A percentile compares a stretch with the other conserved stretches of the same genome.
These are phyloP conservation scores for Pseudorhombus dupliciocellatus DNA, from an alignment of 2,113 vertebrate genomes.

Conservation along the genomic window DNA sequence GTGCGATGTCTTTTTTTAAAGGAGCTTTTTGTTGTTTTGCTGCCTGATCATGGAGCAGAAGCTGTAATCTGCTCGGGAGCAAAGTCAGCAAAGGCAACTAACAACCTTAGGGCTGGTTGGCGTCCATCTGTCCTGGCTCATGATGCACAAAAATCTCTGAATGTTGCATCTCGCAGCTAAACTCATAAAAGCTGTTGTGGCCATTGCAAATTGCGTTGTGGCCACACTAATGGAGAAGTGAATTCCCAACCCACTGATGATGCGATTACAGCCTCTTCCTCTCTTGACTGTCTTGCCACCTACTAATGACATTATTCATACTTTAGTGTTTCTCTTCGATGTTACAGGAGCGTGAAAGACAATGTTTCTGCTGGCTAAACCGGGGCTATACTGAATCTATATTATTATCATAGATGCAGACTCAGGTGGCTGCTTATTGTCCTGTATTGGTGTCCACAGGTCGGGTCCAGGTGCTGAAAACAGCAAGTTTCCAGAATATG, in stretches of 20 bases:
- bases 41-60: slow-evolving; percentile 23
- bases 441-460: background rate
- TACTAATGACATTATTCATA: background rate
- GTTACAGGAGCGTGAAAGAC: background rate
- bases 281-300: background rate
- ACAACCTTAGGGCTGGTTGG: slow-evolving; percentile 21
- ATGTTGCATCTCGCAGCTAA: slow-evolving; percentile 4
- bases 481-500: no score
- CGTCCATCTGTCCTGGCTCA: slow-evolving; percentile 8
- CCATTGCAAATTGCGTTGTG: background rate
- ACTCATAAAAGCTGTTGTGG: background rate
- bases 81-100: slow-evolving; percentile 13
- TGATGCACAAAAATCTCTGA: background rate
- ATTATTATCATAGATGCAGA: background rate
- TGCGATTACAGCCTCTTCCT: background rate
- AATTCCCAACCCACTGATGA: background rate
- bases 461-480: no score
- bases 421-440: background rate
- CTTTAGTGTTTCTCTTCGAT: background rate
- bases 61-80: slow-evolving; percentile 19
- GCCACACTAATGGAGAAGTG: background rate
- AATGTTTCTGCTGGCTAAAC: background rate
- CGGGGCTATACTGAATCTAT: background rate
- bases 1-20: background rate
- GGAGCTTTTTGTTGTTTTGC: slow-evolving; percentile 4